Evolutionary conservation across 92 coral and sea anemone species (phyloP), one percentile per base, ranked within the genome.

Genomic region (Metridium senile): DNA sequence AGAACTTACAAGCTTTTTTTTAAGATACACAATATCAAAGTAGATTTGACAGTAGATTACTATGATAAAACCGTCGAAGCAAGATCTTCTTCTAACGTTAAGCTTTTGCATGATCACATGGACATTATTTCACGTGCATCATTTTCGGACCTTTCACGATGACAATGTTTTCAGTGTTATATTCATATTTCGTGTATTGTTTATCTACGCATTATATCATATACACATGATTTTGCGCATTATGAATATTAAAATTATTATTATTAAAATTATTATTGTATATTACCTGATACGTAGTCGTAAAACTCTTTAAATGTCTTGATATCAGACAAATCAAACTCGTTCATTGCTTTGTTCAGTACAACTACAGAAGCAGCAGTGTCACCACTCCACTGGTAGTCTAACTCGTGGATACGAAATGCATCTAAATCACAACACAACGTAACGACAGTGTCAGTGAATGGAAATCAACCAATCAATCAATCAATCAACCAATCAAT

Each of bases 281-380:
- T 39, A 31, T 68, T 68, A 75, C 80, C 80, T 75, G 80, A 7
- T 21, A 75, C 80, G 21, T 75, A 75, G 25, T 65, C 25, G 25
- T 75, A 62, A 33, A 75, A 43, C 53, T 75, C 80, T 62, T 75
- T 75, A 11, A 9, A 62, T 1, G 80, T 75, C 46, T 18, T 35
- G 2, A 65, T 70, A 32, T 73, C 77, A 20, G 52, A 71, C 33
- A 86, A 75, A 13, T 71, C 70, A 71, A 79, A 90, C 80, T 90
- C 94, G 34, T 85, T 90, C 94, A 86, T 86, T 0, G 84, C 82
- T 31, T 83, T 84, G 22, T 71, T 86, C 29, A 90, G 66, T 20
- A 90, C 64, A 20, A 29, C 79, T 27, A 89, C 45, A 22, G 81
- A 84, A 19, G 71, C 45, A 22, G 70, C 62, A 34, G 74, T 71